These are phyloP conservation scores for Leucoraja erinaceus DNA, from an alignment of 2,113 vertebrate genomes.

Conservation along the genomic window DNA sequence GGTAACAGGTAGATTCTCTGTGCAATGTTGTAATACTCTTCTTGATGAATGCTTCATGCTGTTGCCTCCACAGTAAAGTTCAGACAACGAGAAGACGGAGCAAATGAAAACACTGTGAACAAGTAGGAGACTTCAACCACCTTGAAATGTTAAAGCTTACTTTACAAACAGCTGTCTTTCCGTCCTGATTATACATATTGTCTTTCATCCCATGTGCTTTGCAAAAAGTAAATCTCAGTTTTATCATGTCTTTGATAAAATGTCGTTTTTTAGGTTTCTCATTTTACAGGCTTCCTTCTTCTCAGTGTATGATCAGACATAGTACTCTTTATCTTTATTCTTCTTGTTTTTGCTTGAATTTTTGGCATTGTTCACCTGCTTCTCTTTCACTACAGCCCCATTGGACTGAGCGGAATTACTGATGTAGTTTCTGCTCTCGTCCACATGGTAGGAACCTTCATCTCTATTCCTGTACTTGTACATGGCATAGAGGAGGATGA, in stretches of 20 bases:
- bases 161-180: conserved; percentile 63
- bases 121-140: conserved; percentile 63
- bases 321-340: conserved; percentile 99
- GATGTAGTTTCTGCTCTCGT: conserved; percentile 98
- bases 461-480: conserved; percentile 98
- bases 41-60: conserved; percentile 70
- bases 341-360: conserved; percentile 93
- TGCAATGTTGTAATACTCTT: conserved; percentile 63
- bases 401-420: conserved; percentile 98
- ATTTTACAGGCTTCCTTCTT: conserved; percentile 66
- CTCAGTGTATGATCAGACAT: conserved; percentile 80
- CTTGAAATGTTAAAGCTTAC: conserved; percentile 57
- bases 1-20: conserved; percentile 66
- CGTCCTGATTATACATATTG: conserved; percentile 72
- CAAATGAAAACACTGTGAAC: conserved; percentile 80
- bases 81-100: conserved; percentile 87
- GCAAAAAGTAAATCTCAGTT: conserved; percentile 72
- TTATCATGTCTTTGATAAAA: conserved; percentile 83
- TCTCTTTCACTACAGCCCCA: conserved; percentile 92
- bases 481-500: conserved; percentile 98
- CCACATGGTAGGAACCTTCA: conserved; percentile 93
- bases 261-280: conserved; percentile 71
- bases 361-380: conserved; percentile 82
- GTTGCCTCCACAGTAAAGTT: conserved; percentile 72
- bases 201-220: conserved; percentile 67